phyloP scores from a whole-genome alignment of 2,797 vertebrate genomes.

The Syndactyla subalaris region DNA sequence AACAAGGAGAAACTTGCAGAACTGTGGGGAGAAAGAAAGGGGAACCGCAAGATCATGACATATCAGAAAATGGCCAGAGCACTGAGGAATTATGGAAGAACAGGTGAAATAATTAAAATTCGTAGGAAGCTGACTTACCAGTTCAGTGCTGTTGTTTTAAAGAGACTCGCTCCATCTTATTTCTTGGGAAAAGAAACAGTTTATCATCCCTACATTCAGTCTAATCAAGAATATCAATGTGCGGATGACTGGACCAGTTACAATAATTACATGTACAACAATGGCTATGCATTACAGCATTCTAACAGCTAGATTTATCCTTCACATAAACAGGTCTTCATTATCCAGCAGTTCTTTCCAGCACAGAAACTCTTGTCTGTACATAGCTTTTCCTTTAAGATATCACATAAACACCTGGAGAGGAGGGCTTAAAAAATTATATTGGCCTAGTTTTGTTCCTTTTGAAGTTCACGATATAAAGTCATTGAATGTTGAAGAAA shows the following conservation, averaged over 20 bases:
- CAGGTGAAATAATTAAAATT: conserved; percentile 94
- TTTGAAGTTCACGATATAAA: not conserved
- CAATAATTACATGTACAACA: conserved; percentile 79
- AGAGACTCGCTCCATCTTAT: conserved; percentile 82
- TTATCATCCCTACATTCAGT: conserved; percentile 65
- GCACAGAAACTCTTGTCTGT: not conserved
- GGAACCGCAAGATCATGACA: conserved; percentile 98
- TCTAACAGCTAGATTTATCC: conserved; percentile 68
- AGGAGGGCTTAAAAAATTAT: not conserved
- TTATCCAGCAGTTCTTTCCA: not conserved
- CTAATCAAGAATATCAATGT: conserved; percentile 76
- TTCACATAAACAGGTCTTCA: not conserved
- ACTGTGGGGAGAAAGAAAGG: conserved; percentile 95
- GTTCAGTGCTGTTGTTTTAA: conserved; percentile 90
- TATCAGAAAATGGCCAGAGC: conserved; percentile 99
- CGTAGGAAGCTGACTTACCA: conserved; percentile 97
- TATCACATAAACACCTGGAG: not conserved
- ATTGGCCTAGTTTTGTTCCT: not conserved
- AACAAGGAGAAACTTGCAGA: conserved; percentile 98
- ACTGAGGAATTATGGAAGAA: conserved; percentile 94
- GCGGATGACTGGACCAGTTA: conserved; percentile 81
- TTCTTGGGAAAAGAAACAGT: conserved; percentile 73
- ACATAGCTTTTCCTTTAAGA: not conserved
- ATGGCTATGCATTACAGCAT: conserved; percentile 78
- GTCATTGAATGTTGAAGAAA: not conserved